Base-by-base conservation (phyloP, 2,888 invertebrate genomes). In the Orthosia gothica region DNA sequence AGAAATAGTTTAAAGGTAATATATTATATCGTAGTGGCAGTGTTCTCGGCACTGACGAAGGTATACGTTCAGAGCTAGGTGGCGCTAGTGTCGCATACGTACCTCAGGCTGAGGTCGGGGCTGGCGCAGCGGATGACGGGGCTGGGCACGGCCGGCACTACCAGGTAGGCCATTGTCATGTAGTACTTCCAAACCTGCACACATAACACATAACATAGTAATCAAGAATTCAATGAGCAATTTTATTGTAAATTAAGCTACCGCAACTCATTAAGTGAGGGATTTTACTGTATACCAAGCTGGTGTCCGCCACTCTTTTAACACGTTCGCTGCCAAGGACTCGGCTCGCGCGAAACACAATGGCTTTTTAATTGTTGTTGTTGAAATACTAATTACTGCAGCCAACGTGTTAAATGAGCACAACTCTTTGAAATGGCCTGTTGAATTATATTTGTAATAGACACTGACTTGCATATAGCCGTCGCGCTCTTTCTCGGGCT, bases 91-190 rank as follows among this genome's bases (percentile, higher is more conserved):
- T 20, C 32, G 62, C n/a, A 26, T 18, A 69, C 81, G 52, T 97
- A 99, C 99, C 99, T 99, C 88, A 99, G 97, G 92, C 98, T 99
- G 58, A 99, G 97, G 95, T 99, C 99, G 1, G 99, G 99, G 84
- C 99, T 99, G 50, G 99, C 99, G 94, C 99, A 99, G 70, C 99
- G 97, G 65, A 99, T 97, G 50, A 99, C 97, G 0, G 98, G 98
- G 91, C 98, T 98, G 1, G 98, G 98, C 79, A 98, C 98, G 40
- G 99, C 98, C 16, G 99, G 99, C 9, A 99, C 99, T 62, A 99
- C 98, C 69, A 99, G 97, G 96, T 99, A 99, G 12, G 99, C 99
- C 97, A 99, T 98, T 20, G 99, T 99, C 88, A 99, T 98, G 95
- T 99, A 99, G 96, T 99, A 99, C 92, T 99, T 98, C 99, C 99